Percentiles rank a stretch among this genome's conserved stretches.
Conservation (phyloP, 2,113 vertebrate species). For the Pollachius pollachius region DNA sequence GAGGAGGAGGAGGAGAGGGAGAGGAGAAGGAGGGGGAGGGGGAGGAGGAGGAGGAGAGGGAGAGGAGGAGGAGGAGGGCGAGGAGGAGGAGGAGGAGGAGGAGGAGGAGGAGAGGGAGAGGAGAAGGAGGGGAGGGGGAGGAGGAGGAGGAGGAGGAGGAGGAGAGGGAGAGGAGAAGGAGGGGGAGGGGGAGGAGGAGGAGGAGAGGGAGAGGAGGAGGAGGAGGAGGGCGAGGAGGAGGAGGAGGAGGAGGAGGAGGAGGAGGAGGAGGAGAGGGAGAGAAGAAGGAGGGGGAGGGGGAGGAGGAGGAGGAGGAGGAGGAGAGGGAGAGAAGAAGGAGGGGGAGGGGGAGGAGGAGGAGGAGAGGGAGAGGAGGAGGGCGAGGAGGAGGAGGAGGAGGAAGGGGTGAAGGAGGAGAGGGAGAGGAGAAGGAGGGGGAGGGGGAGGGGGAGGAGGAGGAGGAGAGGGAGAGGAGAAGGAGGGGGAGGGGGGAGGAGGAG, state of each 20-base stretch:
- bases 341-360: background rate
- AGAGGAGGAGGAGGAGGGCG: conserved; percentile 11
- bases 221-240: background rate
- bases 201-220: background rate
- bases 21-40: background rate
- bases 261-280: background rate
- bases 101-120: background rate
- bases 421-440: background rate
- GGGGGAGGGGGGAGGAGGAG: background rate
- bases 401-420: background rate
- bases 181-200: background rate
- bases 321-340: background rate
- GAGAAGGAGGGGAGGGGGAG: background rate
- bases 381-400: background rate
- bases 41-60: conserved; percentile 1
- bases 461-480: conserved; percentile 8
- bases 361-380: conserved; percentile 15
- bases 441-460: conserved; percentile 2
- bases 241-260: too few relatives aligned
- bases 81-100: background rate
- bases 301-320: background rate
- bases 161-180: conserved; percentile 8
- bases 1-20: background rate
- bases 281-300: background rate
- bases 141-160: background rate